These are phyloP conservation scores for Nebria ingens DNA, from an alignment of 1,140 invertebrate species.

Conservation along the genomic window DNA sequence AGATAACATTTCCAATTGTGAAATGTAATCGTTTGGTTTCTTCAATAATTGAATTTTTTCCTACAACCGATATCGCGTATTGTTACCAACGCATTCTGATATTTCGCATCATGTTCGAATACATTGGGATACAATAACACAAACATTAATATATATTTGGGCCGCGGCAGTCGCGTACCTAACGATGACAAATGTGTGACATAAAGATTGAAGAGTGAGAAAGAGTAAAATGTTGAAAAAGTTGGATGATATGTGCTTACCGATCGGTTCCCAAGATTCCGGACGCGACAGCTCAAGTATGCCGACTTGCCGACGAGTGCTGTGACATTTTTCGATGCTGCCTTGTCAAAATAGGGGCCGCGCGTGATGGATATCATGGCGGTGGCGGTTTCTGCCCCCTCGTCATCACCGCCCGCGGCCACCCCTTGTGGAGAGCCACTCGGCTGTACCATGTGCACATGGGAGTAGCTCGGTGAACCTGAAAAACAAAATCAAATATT, in stretches of 20 bases:
- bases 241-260: conserved; percentile 44
- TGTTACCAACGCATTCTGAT: too few species aligned
- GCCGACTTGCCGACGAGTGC: conserved; percentile 69
- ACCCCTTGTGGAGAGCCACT: not conserved
- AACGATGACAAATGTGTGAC: too few species aligned
- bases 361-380: conserved; percentile 21
- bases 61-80: too few species aligned
- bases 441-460: not conserved
- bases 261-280: conserved; percentile 68
- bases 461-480: not conserved
- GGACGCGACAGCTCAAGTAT: conserved; percentile 64
- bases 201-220: too few species aligned
- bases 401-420: not conserved
- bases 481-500: not conserved
- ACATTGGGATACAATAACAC: too few species aligned
- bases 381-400: conserved; percentile 14
- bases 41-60: too few species aligned
- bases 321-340: conserved; percentile 67
- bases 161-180: too few species aligned
- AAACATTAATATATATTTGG: too few species aligned
- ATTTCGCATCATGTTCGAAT: too few species aligned
- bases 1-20: too few species aligned
- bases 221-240: too few species aligned
- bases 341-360: conserved; percentile 61
- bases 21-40: too few species aligned